Evolutionary conservation across 1,140 invertebrate species (phyloP), one percentile per base, ranked within the genome.

Genomic region (Pogonus chalceus): DNA sequence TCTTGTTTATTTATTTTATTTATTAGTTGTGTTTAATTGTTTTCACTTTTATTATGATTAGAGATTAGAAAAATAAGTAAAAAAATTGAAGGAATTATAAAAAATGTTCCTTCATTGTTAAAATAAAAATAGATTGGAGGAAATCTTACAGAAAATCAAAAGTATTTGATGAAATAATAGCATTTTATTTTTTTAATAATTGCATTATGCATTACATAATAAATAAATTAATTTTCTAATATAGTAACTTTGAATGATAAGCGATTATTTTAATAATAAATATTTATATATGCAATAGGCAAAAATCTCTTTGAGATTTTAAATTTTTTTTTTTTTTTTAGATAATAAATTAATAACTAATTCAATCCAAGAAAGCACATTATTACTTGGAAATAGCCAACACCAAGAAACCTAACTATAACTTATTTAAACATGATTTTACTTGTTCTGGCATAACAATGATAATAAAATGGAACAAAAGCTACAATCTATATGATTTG

Each of bases 161-260:
- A n/a, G n/a, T n/a, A n/a, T n/a, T n/a, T n/a, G n/a, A n/a, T n/a
- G n/a, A n/a, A n/a, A 43, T 7, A 43, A 54, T 57, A 53, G 56
- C 56, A 57, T 53, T 57, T 57, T 57, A 57, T 57, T 57, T 18
- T 53, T 53, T 54, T 54, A 53, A 57, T 53, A 53, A 52, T 57
- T 53, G 37, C 48, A 57, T 52, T 57, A 47, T 54, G 53, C 56
- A 57, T 49, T 57, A 49, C 18, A 57, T 57, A 57, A 57, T 51
- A 56, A 57, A 37, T 54, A 54, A 20, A 43, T 43, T 12, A 43
- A 43, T 43, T 43, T 43, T 43, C 37, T 43, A 43, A 43, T 43
- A 43, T n/a, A n/a, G 18, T 43, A 43, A 43, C 18, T 31, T 18
- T 43, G 37, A 43, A 43, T 43, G n/a, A 10, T 43, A 43, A 43